These are phyloP conservation scores for Agrochola lota DNA, from an alignment of 2,888 invertebrate species.

Conservation along the genomic window DNA sequence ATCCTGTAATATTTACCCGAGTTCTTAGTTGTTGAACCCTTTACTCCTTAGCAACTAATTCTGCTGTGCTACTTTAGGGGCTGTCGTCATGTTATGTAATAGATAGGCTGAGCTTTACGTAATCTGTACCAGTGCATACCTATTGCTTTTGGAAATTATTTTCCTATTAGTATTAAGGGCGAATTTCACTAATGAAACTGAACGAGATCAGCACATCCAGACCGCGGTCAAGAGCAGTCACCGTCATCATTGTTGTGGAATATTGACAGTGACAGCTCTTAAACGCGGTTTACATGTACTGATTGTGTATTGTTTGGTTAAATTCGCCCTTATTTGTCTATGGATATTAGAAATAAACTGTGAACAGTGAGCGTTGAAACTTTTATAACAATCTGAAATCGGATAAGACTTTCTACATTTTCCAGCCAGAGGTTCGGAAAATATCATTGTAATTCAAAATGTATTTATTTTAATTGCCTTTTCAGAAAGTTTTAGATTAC, in stretches of 20 bases:
- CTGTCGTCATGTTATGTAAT: slow-evolving; percentile 32
- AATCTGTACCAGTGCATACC: not conserved
- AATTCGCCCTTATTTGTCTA: not conserved
- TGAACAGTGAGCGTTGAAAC: not conserved
- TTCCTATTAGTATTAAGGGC: not conserved
- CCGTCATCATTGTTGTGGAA: too few species aligned
- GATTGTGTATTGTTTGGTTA: not conserved
- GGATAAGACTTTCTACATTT: slow-evolving; percentile 2
- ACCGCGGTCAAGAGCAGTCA: too few species aligned
- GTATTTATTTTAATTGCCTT: slow-evolving; percentile 8
- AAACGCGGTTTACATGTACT: not conserved
- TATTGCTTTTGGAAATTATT: not conserved
- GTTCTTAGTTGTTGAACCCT: slow-evolving; percentile 23
- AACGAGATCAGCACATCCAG: not conserved
- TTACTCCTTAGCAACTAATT: not conserved
- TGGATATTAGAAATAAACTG: not conserved
- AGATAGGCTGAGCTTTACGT: not conserved
- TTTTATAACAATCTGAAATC: slow-evolving; percentile 20
- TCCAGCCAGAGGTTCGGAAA: not conserved
- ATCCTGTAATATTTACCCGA: slow-evolving; percentile 33
- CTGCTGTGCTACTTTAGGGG: not conserved
- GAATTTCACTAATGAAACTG: not conserved
- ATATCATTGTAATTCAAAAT: slow-evolving; percentile 3
- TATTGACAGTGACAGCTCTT: too few species aligned
- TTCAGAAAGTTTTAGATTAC: slow-evolving; percentile 12